A percentile compares a stretch with the other conserved stretches of the same genome.
phyloP scores from a whole-genome alignment of 1,140 invertebrate genomes.

The Pseudomyrmex dendroicus region DNA sequence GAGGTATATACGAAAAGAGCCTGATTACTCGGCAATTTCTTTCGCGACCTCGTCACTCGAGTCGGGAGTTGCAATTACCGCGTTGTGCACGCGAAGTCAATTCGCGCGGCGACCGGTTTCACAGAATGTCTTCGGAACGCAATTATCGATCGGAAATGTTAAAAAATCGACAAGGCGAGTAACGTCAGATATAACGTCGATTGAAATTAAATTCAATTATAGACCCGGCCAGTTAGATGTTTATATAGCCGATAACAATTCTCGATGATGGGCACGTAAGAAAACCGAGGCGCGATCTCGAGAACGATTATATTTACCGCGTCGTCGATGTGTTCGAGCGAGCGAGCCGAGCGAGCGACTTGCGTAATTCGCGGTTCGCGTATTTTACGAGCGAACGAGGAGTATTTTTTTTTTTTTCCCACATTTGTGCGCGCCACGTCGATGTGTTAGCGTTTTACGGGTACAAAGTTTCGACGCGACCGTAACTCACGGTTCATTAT shows the following conservation, averaged over 20 bases:
- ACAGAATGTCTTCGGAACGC: conserved; percentile 8
- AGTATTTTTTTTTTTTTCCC: not conserved
- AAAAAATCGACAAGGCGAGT: conserved; percentile 19
- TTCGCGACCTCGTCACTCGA: conserved; percentile 41
- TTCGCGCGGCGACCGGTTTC: conserved; percentile 34
- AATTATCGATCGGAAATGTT: conserved; percentile 39
- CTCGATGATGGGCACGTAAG: not conserved
- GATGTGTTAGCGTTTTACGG: conserved; percentile 1
- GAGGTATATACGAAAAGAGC: not conserved
- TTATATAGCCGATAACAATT: conserved; percentile 3
- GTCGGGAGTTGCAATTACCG: conserved; percentile 39
- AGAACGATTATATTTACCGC: conserved; percentile 9
- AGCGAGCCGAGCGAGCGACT: not conserved
- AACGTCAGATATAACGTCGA: not conserved
- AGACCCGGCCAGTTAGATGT: not conserved
- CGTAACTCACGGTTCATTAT: conserved; percentile 44
- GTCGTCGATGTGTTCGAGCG: not conserved
- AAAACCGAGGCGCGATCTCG: not conserved
- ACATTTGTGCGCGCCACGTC: conserved; percentile 1
- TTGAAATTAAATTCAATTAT: conserved; percentile 50
- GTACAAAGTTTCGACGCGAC: conserved; percentile 28
- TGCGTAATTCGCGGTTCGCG: conserved; percentile 35
- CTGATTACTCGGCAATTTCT: conserved; percentile 32
- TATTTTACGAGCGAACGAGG: not conserved
- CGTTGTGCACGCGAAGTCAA: conserved; percentile 29